Evolutionary conservation across 2,113 vertebrate species (phyloP).

Genomic region (Dascyllus trimaculatus): DNA sequence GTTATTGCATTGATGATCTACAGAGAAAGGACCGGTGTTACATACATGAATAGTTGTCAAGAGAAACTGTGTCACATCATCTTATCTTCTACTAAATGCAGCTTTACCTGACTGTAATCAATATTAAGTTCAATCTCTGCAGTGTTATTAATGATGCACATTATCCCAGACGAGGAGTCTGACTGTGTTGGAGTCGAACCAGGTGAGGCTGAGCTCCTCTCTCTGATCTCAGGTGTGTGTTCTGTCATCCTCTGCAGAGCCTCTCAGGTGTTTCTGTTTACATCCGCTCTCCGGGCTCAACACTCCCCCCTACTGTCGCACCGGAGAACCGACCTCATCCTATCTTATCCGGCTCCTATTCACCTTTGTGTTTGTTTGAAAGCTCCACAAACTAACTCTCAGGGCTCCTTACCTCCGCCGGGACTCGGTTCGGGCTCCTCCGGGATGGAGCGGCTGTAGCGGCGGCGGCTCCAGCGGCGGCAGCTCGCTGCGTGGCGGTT

Average conservation of each 20-base stretch:
- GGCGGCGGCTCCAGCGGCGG: slow-evolving; percentile 18
- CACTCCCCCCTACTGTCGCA: slow-evolving; percentile 47
- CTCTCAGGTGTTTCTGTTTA: background rate
- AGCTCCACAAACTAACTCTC: background rate
- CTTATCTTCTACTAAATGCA: too few species aligned
- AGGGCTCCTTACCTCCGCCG: background rate
- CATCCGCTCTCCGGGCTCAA: background rate
- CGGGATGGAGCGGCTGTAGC: slow-evolving; percentile 23
- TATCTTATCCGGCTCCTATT: background rate
- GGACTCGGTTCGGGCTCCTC: background rate
- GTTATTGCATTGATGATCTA: too few species aligned
- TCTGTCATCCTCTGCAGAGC: background rate
- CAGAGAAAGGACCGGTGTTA: too few species aligned
- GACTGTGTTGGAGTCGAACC: too few species aligned
- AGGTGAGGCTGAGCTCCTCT: too few species aligned
- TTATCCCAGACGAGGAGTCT: too few species aligned
- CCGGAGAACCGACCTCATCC: background rate
- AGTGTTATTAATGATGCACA: too few species aligned
- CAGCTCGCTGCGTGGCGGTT: slow-evolving; percentile 70
- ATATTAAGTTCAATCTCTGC: too few species aligned
- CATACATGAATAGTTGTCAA: too few species aligned
- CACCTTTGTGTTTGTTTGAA: slow-evolving; percentile 50
- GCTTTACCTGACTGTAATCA: too few species aligned
- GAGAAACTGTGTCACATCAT: too few species aligned
- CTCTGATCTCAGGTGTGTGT: too few species aligned